A percentile compares a stretch with the other conserved stretches of the same genome.
These are phyloP conservation scores for Hemibagrus guttatus DNA, from an alignment of 2,797 vertebrate species.

Conservation along the genomic window DNA sequence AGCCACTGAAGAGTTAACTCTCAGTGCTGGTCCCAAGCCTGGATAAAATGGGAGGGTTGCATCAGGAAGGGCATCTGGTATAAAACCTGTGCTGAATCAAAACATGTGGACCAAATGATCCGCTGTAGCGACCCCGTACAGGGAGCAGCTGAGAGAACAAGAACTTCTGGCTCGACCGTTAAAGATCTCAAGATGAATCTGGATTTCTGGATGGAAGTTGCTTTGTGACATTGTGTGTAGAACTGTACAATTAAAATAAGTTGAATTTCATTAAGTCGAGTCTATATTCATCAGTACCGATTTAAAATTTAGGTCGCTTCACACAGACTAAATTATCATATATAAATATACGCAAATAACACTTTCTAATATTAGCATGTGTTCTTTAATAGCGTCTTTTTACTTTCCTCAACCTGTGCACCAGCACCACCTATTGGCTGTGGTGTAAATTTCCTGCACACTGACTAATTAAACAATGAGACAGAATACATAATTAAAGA, in stretches of 20 bases:
- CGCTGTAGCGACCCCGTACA: too few species aligned
- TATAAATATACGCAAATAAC: not conserved
- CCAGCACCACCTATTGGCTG: conserved; percentile 1
- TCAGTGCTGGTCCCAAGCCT: too few species aligned
- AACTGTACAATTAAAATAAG: not conserved
- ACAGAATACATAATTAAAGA: conserved; percentile 5
- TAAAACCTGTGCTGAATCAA: too few species aligned
- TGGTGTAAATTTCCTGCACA: not conserved
- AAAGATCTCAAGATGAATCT: not conserved
- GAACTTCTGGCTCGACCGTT: not conserved
- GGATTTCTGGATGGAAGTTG: not conserved
- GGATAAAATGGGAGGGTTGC: too few species aligned
- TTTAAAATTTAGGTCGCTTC: not conserved
- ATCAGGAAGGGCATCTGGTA: too few species aligned
- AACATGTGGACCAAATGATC: too few species aligned
- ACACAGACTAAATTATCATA: not conserved
- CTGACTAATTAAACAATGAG: not conserved
- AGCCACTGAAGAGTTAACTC: too few species aligned
- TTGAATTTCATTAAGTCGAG: not conserved
- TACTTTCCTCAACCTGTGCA: not conserved
- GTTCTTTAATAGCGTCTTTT: not conserved
- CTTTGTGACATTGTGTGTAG: not conserved
- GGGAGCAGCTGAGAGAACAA: too few species aligned
- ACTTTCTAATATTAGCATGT: not conserved
- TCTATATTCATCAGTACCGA: not conserved